Conservation (phyloP, 2,113 vertebrate genomes). For the Colius striatus region DNA sequence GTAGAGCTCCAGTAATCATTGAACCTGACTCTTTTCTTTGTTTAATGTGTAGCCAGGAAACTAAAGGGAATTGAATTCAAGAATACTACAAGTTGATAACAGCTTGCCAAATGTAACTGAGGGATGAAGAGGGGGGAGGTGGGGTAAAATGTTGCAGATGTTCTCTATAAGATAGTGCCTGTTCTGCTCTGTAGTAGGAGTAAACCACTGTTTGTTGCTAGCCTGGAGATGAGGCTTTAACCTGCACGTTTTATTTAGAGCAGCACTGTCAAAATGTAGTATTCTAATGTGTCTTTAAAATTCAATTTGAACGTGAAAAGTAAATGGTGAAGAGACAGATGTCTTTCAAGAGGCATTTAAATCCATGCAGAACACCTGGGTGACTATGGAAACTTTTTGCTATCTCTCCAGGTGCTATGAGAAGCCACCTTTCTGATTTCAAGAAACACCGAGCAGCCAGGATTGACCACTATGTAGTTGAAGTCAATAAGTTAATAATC, state of each 20-base stretch:
- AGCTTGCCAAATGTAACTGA: not conserved
- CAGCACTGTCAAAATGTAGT: not conserved
- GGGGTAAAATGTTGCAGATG: not conserved
- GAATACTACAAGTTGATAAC: not conserved
- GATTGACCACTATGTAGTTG: constrained; percentile 97
- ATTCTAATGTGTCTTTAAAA: not conserved
- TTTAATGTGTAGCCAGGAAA: not conserved
- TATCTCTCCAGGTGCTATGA: constrained; percentile 79
- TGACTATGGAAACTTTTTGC: not conserved
- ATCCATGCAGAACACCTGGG: not conserved
- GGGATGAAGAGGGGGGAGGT: not conserved
- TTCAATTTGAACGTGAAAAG: not conserved
- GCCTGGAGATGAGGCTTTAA: not conserved
- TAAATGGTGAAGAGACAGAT: not conserved
- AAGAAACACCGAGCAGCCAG: constrained; percentile 94
- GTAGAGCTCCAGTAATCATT: not conserved
- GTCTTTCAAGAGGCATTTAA: not conserved
- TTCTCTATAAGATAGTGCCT: not conserved
- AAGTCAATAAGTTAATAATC: constrained; percentile 98
- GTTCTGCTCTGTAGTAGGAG: not conserved
- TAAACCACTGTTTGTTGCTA: not conserved
- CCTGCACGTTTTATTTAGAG: not conserved
- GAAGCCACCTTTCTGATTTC: constrained; percentile 91
- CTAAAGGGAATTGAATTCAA: not conserved
- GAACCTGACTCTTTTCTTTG: not conserved